phyloP scores from a whole-genome alignment of 2,113 vertebrate genomes.

The Dascyllus trimaculatus region DNA sequence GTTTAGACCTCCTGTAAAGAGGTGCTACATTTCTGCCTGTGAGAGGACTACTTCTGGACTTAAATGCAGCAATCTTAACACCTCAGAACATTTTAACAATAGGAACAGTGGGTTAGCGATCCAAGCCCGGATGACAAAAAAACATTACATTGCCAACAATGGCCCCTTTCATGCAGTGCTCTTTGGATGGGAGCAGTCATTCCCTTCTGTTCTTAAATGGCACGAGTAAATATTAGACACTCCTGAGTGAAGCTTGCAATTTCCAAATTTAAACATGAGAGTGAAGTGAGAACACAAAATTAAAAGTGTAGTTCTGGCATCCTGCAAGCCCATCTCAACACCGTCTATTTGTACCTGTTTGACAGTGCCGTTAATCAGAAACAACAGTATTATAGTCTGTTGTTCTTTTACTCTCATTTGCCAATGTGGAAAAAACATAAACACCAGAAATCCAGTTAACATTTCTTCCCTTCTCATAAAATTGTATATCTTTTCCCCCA shows the following conservation, averaged over 20 bases:
- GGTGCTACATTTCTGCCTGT: not conserved
- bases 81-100: conserved; percentile 18
- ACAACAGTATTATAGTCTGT: not conserved
- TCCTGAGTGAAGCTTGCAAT: conserved; percentile 24
- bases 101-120: conserved; percentile 1
- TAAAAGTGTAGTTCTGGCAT: conserved; percentile 62
- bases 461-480: not conserved
- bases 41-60: not conserved
- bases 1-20: not conserved
- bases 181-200: conserved; percentile 26
- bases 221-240: conserved; percentile 39
- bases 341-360: conserved; percentile 38
- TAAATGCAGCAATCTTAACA: conserved; percentile 30
- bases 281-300: conserved; percentile 47
- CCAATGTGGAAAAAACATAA: not conserved
- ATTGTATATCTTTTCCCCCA: not conserved
- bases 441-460: not conserved
- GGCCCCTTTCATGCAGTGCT: conserved; percentile 8
- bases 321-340: conserved; percentile 5
- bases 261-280: conserved; percentile 52
- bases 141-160: conserved; percentile 22
- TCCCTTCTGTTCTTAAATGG: conserved; percentile 42
- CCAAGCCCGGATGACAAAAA: conserved; percentile 1
- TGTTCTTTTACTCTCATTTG: conserved; percentile 1
- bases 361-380: conserved; percentile 34